phyloP scores from a whole-genome alignment of 2,888 invertebrate species.

The Pyrrhosoma nymphula region DNA sequence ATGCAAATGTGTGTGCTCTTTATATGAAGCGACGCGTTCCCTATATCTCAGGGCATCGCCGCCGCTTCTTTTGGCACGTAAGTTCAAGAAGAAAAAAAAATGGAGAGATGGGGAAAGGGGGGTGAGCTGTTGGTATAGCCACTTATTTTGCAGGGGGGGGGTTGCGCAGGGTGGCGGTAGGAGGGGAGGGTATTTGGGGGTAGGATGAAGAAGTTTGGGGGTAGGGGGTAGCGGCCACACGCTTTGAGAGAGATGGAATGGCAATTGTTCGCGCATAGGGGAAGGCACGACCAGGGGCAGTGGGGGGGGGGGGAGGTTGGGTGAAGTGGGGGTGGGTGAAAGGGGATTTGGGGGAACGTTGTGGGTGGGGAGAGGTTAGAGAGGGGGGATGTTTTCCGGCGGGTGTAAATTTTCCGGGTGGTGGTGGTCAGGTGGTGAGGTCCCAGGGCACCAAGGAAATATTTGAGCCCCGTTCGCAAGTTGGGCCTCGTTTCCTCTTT shows the following conservation, averaged over 20 bases:
- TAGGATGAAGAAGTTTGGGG: background rate
- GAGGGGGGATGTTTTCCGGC: no score
- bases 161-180: no score
- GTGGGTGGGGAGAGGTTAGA: no score
- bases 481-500: no score
- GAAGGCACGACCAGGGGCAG: background rate
- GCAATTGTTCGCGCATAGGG: background rate
- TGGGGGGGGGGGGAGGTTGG: no score
- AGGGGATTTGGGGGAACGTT: no score
- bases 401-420: no score
- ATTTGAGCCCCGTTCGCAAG: no score
- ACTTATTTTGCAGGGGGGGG: background rate
- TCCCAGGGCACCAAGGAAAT: no score
- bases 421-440: no score
- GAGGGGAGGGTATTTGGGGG: background rate
- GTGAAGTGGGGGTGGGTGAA: no score
- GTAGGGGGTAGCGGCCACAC: background rate
- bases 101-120: background rate
- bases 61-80: background rate
- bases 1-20: background rate
- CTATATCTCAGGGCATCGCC: background rate
- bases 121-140: background rate
- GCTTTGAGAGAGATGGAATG: background rate
- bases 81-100: background rate
- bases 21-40: background rate